These are phyloP conservation scores for Drosophila willistoni DNA, from an alignment of 1,140 invertebrate genomes.

Conservation along the genomic window DNA sequence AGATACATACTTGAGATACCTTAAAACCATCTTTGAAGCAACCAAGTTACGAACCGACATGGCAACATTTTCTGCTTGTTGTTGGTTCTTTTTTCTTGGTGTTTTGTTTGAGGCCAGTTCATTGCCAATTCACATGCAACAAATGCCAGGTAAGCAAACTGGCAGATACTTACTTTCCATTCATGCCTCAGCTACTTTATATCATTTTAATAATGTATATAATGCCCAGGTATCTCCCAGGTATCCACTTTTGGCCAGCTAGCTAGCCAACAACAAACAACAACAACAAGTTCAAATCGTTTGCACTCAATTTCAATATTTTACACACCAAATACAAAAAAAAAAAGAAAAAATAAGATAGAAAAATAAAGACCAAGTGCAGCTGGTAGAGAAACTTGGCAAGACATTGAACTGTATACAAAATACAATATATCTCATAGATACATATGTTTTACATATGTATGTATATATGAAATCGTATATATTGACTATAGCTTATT, in stretches of 20 bases:
- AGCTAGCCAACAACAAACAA: constrained; percentile 6
- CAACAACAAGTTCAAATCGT: constrained; percentile 69
- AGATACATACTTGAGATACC: constrained; percentile 14
- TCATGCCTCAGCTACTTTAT: constrained; percentile 74
- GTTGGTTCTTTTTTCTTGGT: neutral
- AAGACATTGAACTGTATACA: constrained; percentile 38
- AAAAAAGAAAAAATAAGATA: constrained; percentile 27
- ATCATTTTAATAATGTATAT: constrained; percentile 80
- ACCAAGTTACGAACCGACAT: constrained; percentile 6
- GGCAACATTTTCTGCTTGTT: neutral
- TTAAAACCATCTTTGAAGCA: constrained; percentile 8
- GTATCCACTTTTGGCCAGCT: constrained; percentile 23
- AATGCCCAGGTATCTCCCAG: constrained; percentile 36
- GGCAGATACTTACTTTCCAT: constrained; percentile 46
- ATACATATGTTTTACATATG: constrained; percentile 62
- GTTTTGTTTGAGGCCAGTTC: constrained; percentile 46
- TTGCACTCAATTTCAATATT: constrained; percentile 81
- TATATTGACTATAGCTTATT: constrained; percentile 67
- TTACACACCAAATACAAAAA: constrained; percentile 59
- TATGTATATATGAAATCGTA: neutral
- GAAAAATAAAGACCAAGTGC: constrained; percentile 29
- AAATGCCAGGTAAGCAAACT: constrained; percentile 46
- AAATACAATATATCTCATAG: constrained; percentile 62
- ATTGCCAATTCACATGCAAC: constrained; percentile 71
- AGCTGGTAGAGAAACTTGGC: constrained; percentile 55